Evolutionary conservation across 1,140 invertebrate genomes (phyloP).

Genomic region (Scaptomyza hsui): DNA sequence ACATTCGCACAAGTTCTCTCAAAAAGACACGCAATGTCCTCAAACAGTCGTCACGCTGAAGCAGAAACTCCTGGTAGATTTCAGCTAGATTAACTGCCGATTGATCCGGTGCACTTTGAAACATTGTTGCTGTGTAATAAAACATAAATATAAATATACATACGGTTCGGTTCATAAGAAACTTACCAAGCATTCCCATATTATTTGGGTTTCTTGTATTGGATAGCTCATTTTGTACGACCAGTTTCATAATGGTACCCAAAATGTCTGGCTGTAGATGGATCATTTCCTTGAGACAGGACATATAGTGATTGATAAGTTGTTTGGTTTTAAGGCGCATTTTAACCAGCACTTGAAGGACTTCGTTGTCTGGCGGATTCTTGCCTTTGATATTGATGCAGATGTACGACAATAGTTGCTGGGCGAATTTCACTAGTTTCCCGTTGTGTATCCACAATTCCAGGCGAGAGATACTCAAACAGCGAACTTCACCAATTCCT

Average conservation of each 20-base stretch:
- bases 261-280: conserved; percentile 89
- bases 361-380: conserved; percentile 93
- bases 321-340: conserved; percentile 97
- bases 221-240: conserved; percentile 97
- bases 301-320: conserved; percentile 94
- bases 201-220: conserved; percentile 96
- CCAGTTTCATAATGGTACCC: conserved; percentile 94
- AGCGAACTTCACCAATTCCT: conserved; percentile 92
- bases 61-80: conserved; percentile 93
- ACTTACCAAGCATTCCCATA: conserved; percentile 86
- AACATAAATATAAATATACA: not conserved
- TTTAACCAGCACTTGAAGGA: conserved; percentile 94
- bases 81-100: conserved; percentile 92
- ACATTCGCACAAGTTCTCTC: conserved; percentile 93
- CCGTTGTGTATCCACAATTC: conserved; percentile 98
- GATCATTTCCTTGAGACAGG: conserved; percentile 90
- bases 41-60: conserved; percentile 95
- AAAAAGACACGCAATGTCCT: conserved; percentile 91
- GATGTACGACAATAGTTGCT: conserved; percentile 96
- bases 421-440: conserved; percentile 94
- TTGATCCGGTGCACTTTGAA: conserved; percentile 91
- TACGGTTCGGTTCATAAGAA: not conserved
- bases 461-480: conserved; percentile 91
- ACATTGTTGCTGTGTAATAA: conserved; percentile 88
- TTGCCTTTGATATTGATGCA: conserved; percentile 92